A percentile compares a stretch with the other conserved stretches of the same genome.
phyloP scores from a whole-genome alignment of 35 echinoderm and acorn worm genomes.

The Lytechinus pictus region DNA sequence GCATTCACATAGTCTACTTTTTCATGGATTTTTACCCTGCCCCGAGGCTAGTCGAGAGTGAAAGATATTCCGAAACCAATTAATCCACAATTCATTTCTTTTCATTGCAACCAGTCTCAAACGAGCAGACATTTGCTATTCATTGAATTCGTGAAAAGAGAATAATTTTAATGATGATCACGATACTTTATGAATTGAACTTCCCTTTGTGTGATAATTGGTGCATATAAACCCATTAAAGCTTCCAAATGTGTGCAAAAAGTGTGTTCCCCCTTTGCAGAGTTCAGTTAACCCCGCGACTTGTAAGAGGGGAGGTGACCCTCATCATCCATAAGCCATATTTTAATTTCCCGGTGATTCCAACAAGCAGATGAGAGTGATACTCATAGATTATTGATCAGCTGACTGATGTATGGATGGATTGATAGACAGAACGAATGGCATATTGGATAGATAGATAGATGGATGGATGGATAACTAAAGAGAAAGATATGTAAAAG shows the following conservation, averaged over 20 bases:
- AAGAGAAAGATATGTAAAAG: neutral
- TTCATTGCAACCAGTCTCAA: conserved; percentile 29
- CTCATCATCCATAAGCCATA: conserved; percentile 18
- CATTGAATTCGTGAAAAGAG: conserved; percentile 35
- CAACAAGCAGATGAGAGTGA: neutral
- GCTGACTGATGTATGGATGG: neutral
- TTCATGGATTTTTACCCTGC: neutral
- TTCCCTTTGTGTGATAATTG: conserved; percentile 33
- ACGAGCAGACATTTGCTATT: conserved; percentile 12
- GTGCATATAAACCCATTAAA: conserved; percentile 37
- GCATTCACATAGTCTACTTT: conserved; percentile 53
- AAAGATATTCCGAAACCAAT: conserved; percentile 49
- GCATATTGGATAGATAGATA: neutral
- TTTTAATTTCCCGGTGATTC: conserved; percentile 4
- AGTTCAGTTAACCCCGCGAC: neutral
- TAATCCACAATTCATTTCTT: conserved; percentile 51
- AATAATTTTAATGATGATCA: conserved; percentile 46
- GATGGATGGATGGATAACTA: neutral
- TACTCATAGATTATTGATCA: neutral
- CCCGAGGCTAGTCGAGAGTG: conserved; percentile 23
- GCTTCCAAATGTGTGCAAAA: conserved; percentile 18
- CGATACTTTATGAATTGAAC: conserved; percentile 20
- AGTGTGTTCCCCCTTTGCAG: conserved; percentile 31
- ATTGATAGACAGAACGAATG: neutral
- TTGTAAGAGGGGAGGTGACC: neutral